Conservation (phyloP, 2,888 invertebrate genomes). For the Microplitis deprimator region DNA sequence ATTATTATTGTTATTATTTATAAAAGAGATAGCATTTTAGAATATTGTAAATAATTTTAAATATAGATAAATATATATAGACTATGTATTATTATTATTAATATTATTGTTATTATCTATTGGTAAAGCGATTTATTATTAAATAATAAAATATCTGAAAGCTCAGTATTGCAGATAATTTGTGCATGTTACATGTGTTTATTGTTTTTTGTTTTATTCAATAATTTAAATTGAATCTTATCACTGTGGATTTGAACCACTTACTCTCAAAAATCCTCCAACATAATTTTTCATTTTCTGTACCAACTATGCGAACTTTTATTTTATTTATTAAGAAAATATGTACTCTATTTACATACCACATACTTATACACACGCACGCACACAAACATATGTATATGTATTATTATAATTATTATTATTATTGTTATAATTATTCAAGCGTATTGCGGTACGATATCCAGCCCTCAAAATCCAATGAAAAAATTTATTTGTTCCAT, state of each 20-base stretch:
- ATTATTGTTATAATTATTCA: constrained; percentile 18
- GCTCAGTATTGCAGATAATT: background rate
- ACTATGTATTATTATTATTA: background rate
- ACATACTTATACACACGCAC: background rate
- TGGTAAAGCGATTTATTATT: background rate
- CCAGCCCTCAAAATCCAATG: constrained; percentile 19
- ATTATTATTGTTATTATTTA: background rate
- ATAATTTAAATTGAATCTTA: constrained; percentile 43
- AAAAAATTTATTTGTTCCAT: constrained; percentile 21
- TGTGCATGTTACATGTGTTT: background rate
- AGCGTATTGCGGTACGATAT: constrained; percentile 25
- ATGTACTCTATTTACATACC: constrained; percentile 57
- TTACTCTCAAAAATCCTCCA: constrained; percentile 31
- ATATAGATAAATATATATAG: background rate
- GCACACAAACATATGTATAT: background rate
- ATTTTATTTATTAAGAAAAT: constrained; percentile 62
- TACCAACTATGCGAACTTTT: constrained; percentile 36
- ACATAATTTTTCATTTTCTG: constrained; percentile 38
- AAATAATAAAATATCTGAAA: constrained; percentile 1
- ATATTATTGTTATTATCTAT: background rate
- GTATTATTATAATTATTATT: constrained; percentile 13
- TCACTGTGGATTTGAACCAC: constrained; percentile 51
- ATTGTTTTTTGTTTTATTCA: constrained; percentile 16
- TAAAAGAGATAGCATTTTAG: background rate
- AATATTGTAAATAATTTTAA: background rate